A percentile compares a stretch with the other conserved stretches of the same genome.
Conservation (phyloP, 2,113 vertebrate species). For the Notarius lentiginosus region DNA sequence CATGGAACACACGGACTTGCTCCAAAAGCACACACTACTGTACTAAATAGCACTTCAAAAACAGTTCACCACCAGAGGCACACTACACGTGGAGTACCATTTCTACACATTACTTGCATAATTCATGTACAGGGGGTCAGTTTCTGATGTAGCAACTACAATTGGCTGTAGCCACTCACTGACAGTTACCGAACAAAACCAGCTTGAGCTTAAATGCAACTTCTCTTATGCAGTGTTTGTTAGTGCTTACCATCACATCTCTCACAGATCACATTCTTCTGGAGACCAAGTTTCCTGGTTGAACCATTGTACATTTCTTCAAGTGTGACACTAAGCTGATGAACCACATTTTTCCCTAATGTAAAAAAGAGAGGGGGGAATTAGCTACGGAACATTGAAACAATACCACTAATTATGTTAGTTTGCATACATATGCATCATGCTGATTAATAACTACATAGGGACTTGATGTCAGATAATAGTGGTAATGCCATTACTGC, state of each 20-base stretch:
- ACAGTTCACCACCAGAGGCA: neutral
- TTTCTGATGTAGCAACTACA: neutral
- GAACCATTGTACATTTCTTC: slow-evolving; percentile 92
- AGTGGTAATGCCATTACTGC: too few species aligned
- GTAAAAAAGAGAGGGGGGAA: neutral
- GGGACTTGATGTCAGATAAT: neutral
- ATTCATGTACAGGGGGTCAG: neutral
- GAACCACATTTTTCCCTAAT: slow-evolving; percentile 92
- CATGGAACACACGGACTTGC: neutral
- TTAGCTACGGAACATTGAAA: neutral
- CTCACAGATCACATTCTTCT: slow-evolving; percentile 93
- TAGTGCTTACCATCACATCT: slow-evolving; percentile 88
- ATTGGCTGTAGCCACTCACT: neutral
- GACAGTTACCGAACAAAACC: neutral
- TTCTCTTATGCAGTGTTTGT: neutral
- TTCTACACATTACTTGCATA: neutral
- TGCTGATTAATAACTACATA: neutral
- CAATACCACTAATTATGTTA: neutral
- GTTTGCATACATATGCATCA: neutral
- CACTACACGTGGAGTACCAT: neutral
- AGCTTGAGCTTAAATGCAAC: neutral
- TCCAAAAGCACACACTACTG: neutral
- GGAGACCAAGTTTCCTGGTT: slow-evolving; percentile 91
- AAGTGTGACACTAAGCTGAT: slow-evolving; percentile 87
- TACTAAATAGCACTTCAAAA: neutral